Evolutionary conservation across 2,888 invertebrate genomes (phyloP).

Genomic region (Lepidocyrtoides sp.): DNA sequence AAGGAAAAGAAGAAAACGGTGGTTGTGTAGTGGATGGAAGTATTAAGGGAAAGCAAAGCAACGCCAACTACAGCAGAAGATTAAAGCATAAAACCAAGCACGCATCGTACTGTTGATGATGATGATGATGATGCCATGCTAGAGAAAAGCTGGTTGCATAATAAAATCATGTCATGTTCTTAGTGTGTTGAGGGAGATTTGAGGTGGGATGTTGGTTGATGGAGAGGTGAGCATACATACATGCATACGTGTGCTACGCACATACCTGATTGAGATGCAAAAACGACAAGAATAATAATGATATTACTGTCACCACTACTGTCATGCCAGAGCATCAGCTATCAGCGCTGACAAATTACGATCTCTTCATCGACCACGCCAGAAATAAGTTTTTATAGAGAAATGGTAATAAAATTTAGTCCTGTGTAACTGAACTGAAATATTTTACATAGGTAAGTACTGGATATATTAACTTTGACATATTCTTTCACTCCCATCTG

Average conservation of each 20-base stretch:
- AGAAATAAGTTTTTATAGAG: too few species aligned
- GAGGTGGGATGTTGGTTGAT: background rate
- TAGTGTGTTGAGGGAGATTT: background rate
- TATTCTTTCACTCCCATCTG: slow-evolving; percentile 90
- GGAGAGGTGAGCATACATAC: background rate
- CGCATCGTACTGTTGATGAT: background rate
- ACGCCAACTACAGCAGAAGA: background rate
- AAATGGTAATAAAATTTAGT: too few species aligned
- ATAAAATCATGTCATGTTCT: slow-evolving; percentile 29
- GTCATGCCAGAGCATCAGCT: background rate
- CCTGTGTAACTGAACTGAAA: too few species aligned
- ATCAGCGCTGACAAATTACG: too few species aligned
- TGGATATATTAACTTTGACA: background rate
- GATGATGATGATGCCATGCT: background rate
- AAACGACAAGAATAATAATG: slow-evolving; percentile 1
- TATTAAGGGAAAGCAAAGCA: too few species aligned
- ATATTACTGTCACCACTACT: slow-evolving; percentile 13
- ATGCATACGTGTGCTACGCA: background rate
- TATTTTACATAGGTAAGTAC: background rate
- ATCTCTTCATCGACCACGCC: too few species aligned
- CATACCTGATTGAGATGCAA: slow-evolving; percentile 3
- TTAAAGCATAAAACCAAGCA: background rate
- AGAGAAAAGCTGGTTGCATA: background rate
- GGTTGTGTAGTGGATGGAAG: too few species aligned
- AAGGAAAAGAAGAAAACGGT: slow-evolving; percentile 12